Conservation (phyloP, 2,113 vertebrate species). For the Nibea albiflora region DNA sequence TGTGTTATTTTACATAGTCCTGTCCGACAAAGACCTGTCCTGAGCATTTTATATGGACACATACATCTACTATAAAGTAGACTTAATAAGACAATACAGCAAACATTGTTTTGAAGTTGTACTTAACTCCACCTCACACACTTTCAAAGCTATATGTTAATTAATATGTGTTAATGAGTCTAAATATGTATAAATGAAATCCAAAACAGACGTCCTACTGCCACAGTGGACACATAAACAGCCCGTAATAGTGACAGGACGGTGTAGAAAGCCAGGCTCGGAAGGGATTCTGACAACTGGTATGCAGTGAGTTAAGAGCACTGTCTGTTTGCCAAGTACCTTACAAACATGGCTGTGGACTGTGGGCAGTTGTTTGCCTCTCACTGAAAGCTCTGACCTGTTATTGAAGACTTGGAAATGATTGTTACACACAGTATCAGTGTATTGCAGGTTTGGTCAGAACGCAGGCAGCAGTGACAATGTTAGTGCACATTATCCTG, state of each 20-base stretch:
- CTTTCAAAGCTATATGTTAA: not conserved
- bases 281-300: not conserved
- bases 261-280: not conserved
- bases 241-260: not conserved
- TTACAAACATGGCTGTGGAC: conserved; percentile 18
- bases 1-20: not conserved
- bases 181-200: not conserved
- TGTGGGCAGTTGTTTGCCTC: not conserved
- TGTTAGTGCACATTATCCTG: not conserved
- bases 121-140: not conserved
- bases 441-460: not conserved
- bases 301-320: not conserved
- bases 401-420: not conserved
- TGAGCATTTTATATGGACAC: too few species aligned
- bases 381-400: conserved; percentile 1
- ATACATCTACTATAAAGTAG: too few species aligned
- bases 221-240: not conserved
- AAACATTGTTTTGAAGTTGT: not conserved
- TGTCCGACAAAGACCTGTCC: too few species aligned
- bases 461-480: not conserved
- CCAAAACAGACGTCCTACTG: not conserved
- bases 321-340: conserved; percentile 7
- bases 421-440: not conserved
- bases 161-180: too few species aligned
- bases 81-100: too few species aligned